These are phyloP conservation scores for Stichodactyla helianthus DNA, from an alignment of 64 coral and sea anemone species.

Conservation along the genomic window DNA sequence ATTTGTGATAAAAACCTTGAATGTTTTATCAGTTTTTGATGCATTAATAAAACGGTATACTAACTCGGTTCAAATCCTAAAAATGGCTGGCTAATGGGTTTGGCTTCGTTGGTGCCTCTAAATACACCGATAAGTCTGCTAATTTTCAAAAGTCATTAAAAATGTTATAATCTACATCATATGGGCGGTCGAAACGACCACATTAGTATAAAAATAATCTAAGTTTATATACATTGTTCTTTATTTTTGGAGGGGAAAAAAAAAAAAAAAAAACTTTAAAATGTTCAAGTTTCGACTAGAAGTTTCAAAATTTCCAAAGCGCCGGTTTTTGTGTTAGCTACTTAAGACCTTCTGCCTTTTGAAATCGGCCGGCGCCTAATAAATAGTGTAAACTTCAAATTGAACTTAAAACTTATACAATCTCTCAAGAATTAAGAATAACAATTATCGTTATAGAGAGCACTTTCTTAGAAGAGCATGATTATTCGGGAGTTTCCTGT, in stretches of 20 bases:
- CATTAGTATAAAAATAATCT: neutral
- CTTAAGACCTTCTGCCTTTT: neutral
- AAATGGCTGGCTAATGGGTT: neutral
- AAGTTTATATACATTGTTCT: neutral
- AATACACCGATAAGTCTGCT: neutral
- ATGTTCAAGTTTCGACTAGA: neutral
- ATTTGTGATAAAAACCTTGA: neutral
- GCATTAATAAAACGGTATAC: constrained; percentile 20
- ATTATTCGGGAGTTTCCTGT: neutral
- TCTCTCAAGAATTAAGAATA: constrained; percentile 12
- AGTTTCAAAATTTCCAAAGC: neutral
- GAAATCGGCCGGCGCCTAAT: neutral
- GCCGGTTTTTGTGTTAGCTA: neutral
- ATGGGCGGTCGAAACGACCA: neutral
- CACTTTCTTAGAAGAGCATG: neutral
- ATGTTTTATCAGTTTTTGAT: neutral
- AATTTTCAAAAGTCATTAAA: constrained; percentile 10
- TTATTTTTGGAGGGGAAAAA: neutral
- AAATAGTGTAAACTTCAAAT: neutral
- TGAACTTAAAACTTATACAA: neutral
- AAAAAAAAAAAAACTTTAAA: neutral
- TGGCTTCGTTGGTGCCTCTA: neutral
- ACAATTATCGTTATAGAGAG: neutral
- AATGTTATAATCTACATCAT: neutral
- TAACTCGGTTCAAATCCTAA: neutral